Conservation (phyloP, 2,113 vertebrate species). For the Cricetomys ansorgei region DNA sequence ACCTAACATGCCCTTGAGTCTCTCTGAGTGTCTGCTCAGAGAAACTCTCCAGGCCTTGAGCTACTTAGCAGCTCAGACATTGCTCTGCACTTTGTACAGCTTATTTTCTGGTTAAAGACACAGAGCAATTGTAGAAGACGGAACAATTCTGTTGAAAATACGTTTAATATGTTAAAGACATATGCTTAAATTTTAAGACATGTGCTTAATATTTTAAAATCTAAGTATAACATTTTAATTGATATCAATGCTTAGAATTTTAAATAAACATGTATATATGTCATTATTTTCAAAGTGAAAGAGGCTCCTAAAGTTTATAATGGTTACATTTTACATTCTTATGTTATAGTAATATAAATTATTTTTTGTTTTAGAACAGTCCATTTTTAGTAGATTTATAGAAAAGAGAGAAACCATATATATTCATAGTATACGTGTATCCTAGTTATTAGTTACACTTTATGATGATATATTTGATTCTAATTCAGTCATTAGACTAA, state of each 20-base stretch:
- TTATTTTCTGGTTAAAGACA: constrained; percentile 70
- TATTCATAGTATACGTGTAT: background rate
- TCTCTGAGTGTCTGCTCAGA: constrained; percentile 84
- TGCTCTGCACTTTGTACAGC: constrained; percentile 56
- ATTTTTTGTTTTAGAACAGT: background rate
- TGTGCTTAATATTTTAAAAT: constrained; percentile 50
- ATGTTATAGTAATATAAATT: background rate
- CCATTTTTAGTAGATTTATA: constrained; percentile 18
- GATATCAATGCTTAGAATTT: constrained; percentile 1
- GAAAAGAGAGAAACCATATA: constrained; percentile 25
- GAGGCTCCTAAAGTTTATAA: background rate
- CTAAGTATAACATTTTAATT: constrained; percentile 43
- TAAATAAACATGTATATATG: background rate
- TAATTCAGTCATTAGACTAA: constrained; percentile 49
- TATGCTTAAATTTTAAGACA: too few species aligned
- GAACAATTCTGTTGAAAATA: constrained; percentile 42
- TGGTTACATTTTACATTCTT: constrained; percentile 22
- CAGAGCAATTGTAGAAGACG: constrained; percentile 66
- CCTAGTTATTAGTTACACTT: constrained; percentile 17
- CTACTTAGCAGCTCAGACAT: constrained; percentile 70
- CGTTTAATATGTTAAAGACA: constrained; percentile 48
- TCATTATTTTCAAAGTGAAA: constrained; percentile 53
- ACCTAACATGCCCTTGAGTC: constrained; percentile 86
- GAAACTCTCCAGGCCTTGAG: constrained; percentile 80
- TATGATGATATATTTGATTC: constrained; percentile 28